Base-by-base conservation (phyloP, 2,797 vertebrate species). In the Antennarius maculatus region DNA sequence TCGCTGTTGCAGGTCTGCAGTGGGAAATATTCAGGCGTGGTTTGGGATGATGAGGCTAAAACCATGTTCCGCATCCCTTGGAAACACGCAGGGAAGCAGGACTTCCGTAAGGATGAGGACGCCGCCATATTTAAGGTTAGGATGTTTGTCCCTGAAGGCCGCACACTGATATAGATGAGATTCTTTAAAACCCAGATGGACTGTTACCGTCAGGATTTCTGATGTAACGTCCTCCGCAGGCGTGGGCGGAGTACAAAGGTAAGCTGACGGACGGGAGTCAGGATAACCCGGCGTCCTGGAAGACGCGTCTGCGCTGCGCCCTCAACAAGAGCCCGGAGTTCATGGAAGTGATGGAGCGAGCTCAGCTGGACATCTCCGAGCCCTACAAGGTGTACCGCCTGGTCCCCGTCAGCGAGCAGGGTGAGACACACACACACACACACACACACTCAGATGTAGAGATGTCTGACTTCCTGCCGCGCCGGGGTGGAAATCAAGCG, bases 31-130 rank as follows among this genome's bases (percentile, higher is more conserved):
- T 87, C 91, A 0, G 96, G 96, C 0, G 89, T 97, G 5, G 77
- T 93, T 3, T 97, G 96, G 96, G 94, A 97, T 1, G 92, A 97
- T 23, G 74, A 88, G 0, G 82, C 79, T 8, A 94, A 93, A 70
- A 96, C 94, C 0, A 95, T 95, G 94, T 96, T 97, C 86, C 94
- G 95, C 14, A 96, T 97, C 73, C 96, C 96, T 1, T 97, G 96
- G 96, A 96, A 97, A 76, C 96, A 97, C 1, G 96, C 95, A 0
- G 95, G 95, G 9, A 97, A 96, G 65, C 96, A 97, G 66, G 96
- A 97, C 85, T 97, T 96, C 86, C 90, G 95, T 0, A 94, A 94
- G 12, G 94, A 97, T 0, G 95, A 97, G 69, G 96, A 97, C 37
- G 96, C 94, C 0, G 95, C 94, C 31, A 95, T 97, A 70, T 97